Percentiles rank a stretch among this genome's conserved stretches.
These are phyloP conservation scores for Tricholauxania praeusta DNA, from an alignment of 2,888 invertebrate species.

Conservation along the genomic window DNA sequence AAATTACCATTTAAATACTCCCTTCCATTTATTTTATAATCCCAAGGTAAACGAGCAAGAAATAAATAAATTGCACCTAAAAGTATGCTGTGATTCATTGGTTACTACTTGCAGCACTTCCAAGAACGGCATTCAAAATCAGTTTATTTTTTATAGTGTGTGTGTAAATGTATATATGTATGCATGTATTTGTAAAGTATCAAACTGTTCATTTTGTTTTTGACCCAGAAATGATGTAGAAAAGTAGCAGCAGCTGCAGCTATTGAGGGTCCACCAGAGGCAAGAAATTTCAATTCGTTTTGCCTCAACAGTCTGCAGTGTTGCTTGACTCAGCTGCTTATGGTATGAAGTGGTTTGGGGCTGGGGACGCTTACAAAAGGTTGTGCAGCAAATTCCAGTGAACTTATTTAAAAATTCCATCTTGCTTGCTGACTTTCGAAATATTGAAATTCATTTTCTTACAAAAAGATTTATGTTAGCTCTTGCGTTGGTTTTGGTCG, in stretches of 20 bases:
- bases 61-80: constrained; percentile 63
- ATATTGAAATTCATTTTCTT: constrained; percentile 36
- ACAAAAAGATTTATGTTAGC: constrained; percentile 37
- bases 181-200: not conserved
- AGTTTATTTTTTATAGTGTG: too few relatives aligned
- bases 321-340: not conserved
- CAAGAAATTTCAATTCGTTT: constrained; percentile 30
- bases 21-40: constrained; percentile 62
- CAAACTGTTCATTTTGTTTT: constrained; percentile 11
- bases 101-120: constrained; percentile 39
- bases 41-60: constrained; percentile 41
- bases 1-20: constrained; percentile 47
- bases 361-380: too few relatives aligned
- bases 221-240: not conserved
- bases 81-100: constrained; percentile 61
- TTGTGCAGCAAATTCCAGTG: constrained; percentile 17
- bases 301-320: constrained; percentile 35
- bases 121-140: too few relatives aligned
- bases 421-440: constrained; percentile 27
- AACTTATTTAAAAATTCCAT: constrained; percentile 43
- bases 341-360: not conserved
- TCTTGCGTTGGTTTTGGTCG: constrained; percentile 1
- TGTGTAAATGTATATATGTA: too few relatives aligned
- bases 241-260: not conserved
- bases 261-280: not conserved